Conservation (phyloP, 1,140 invertebrate species). For the Drosophila pseudoananassae region DNA sequence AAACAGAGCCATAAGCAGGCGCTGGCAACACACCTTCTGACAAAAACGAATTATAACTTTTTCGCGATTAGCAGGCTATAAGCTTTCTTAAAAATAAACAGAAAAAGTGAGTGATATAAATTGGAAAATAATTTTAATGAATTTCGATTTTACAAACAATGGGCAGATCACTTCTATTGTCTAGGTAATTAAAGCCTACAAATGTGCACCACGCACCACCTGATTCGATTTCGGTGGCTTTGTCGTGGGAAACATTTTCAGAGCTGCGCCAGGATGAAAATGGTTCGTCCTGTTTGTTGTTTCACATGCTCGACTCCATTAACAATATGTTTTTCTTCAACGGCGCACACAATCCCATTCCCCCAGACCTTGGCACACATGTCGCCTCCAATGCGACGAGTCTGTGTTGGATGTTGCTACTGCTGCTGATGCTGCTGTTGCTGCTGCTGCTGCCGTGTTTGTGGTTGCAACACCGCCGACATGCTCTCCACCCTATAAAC, state of each 20-base stretch:
- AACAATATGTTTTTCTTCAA: constrained; percentile 75
- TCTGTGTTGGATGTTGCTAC: constrained; percentile 13
- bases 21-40: constrained; percentile 3
- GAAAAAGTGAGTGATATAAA: neutral
- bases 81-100: constrained; percentile 8
- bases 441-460: constrained; percentile 35
- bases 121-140: constrained; percentile 28
- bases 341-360: constrained; percentile 27
- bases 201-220: neutral
- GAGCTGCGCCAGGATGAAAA: constrained; percentile 1
- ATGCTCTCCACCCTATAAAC: constrained; percentile 8
- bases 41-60: constrained; percentile 12
- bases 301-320: constrained; percentile 80
- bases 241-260: constrained; percentile 12
- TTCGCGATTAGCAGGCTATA: constrained; percentile 9
- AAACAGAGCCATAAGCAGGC: constrained; percentile 25
- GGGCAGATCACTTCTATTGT: neutral
- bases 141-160: constrained; percentile 5
- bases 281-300: constrained; percentile 64
- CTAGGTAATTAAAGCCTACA: constrained; percentile 32
- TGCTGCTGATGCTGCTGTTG: constrained; percentile 8
- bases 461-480: constrained; percentile 29
- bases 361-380: constrained; percentile 19
- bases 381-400: constrained; percentile 44
- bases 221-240: constrained; percentile 7